Percentiles rank a stretch among this genome's conserved stretches.
phyloP scores from a whole-genome alignment of 2,797 vertebrate genomes.

The Leptodactylus fallax region DNA sequence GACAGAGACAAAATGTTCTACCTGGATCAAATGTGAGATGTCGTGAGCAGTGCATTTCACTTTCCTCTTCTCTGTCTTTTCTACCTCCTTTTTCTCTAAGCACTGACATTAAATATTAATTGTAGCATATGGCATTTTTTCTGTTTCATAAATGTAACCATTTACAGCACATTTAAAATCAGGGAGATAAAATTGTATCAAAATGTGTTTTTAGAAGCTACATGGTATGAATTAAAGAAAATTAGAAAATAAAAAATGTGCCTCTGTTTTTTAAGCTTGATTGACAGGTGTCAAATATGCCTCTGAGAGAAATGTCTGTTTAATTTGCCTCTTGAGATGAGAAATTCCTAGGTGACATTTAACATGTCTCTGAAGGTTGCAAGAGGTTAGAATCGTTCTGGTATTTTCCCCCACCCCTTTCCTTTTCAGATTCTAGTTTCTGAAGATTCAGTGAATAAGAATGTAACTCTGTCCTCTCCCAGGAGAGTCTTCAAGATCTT shows the following conservation, averaged over 20 bases:
- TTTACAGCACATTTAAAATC: conserved; percentile 44
- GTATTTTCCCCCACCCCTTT: conserved; percentile 37
- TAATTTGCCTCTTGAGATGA: conserved; percentile 73
- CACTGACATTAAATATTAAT: conserved; percentile 29
- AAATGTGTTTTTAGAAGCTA: conserved; percentile 36
- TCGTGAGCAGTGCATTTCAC: conserved; percentile 39
- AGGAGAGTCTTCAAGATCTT: conserved; percentile 64
- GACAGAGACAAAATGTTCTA: conserved; percentile 38
- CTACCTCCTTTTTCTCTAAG: not conserved
- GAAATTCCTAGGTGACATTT: conserved; percentile 73
- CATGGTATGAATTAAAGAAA: conserved; percentile 36
- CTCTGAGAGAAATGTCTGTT: conserved; percentile 53
- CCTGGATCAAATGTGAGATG: conserved; percentile 43
- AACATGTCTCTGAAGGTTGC: conserved; percentile 67
- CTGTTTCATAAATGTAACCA: not conserved
- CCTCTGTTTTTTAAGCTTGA: conserved; percentile 65
- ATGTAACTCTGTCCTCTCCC: conserved; percentile 68
- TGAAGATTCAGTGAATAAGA: conserved; percentile 68
- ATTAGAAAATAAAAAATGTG: conserved; percentile 8
- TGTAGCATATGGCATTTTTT: conserved; percentile 37
- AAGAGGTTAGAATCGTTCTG: conserved; percentile 66
- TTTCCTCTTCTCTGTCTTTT: not conserved
- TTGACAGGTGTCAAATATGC: conserved; percentile 71
- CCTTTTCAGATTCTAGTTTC: conserved; percentile 64
- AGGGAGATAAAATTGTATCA: conserved; percentile 8